Percentiles rank a stretch among this genome's conserved stretches.
phyloP scores from a whole-genome alignment of 2,113 vertebrate genomes.

The Rhombomys opimus region DNA sequence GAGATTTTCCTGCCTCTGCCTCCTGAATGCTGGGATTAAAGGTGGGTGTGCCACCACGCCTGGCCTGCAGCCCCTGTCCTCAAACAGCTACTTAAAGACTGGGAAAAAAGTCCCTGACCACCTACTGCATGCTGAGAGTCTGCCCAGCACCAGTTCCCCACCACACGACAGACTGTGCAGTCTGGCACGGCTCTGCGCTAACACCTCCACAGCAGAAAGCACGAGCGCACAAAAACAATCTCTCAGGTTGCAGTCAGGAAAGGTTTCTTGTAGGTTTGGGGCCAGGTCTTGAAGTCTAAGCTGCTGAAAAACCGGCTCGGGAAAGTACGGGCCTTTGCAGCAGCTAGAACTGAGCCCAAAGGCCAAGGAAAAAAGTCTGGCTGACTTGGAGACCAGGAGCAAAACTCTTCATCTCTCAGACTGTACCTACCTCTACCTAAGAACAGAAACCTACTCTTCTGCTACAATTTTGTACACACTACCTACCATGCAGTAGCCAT shows the following conservation, averaged over 20 bases:
- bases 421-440: background rate
- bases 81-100: background rate
- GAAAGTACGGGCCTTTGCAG: background rate
- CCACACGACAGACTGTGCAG: background rate
- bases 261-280: background rate
- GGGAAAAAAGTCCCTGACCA: background rate
- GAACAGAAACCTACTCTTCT: background rate
- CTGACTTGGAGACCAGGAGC: background rate
- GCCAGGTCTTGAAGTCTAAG: background rate
- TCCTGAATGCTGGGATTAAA: background rate
- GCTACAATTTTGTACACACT: rapidly evolving
- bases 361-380: background rate
- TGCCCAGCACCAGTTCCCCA: background rate
- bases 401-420: background rate
- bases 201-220: background rate
- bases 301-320: background rate
- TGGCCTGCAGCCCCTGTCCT: background rate
- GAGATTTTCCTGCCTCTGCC: background rate
- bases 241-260: rapidly evolving
- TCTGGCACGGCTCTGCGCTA: background rate
- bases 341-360: background rate
- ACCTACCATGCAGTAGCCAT: rapidly evolving
- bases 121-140: background rate
- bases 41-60: background rate
- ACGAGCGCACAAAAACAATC: background rate